Base-by-base conservation (phyloP, 1,140 invertebrate genomes). In the Zaprionus vittiger region DNA sequence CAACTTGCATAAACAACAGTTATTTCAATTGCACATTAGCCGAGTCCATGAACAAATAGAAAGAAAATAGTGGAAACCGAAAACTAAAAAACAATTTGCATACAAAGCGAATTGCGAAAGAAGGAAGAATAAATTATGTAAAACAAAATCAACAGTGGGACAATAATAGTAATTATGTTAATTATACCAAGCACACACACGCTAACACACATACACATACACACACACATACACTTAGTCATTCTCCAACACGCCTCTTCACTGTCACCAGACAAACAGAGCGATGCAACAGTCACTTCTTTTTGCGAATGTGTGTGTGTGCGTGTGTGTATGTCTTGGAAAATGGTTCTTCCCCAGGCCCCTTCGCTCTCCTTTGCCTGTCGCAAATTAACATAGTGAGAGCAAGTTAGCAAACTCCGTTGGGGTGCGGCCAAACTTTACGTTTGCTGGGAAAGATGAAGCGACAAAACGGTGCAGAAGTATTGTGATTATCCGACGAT, bases 91-190 rank as follows among this genome's bases (percentile, higher is more conserved):
- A 80, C 77, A 71, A 89, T 87, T 83, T 87, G 73, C 78, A 87
- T 89, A 70, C 65, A 65, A 83, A 87, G 41, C 12, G 49, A 73
- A 70, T 77, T 77, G 59, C 67, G 73, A 66, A 65, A 78, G 81
- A 87, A 83, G 63, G 54, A 57, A 79, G 67, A 65, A 73, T 70
- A 79, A 77, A 41, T 67, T 90, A 81, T 87, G 81, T 79, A 84
- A 87, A 89, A 79, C 84, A 81, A 87, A 89, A 87, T 87, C 80
- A 87, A 87, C 84, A 90, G 66, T 62, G 71, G 59, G 69, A 87
- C 81, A 87, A 89, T 89, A 89, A 84, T 87, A 84, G 84, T 87
- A 87, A 87, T 87, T 87, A 89, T 87, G 84, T 87, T 87, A 87
- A 87, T 87, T 87, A 89, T 79, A 71, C 79, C 66, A 72, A 68